A percentile compares a stretch with the other conserved stretches of the same genome.
Evolutionary conservation across 2,888 invertebrate genomes (phyloP).

Genomic region (Ormyrus rosae): DNA sequence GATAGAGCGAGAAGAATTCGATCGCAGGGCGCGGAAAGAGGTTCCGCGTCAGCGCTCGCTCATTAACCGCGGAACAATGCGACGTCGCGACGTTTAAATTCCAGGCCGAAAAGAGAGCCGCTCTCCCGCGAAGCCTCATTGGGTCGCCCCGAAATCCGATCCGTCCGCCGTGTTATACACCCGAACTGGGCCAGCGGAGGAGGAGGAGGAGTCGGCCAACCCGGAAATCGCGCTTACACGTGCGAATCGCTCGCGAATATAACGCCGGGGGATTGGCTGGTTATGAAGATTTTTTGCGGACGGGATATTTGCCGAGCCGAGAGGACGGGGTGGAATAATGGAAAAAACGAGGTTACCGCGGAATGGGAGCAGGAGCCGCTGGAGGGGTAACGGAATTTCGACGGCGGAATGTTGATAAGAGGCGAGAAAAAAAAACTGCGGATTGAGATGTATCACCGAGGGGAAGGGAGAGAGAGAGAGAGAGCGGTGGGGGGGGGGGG

Average conservation of each 20-base stretch:
- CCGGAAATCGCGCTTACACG: conserved; percentile 24
- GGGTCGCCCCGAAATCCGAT: conserved; percentile 37
- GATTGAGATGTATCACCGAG: no score
- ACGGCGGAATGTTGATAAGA: no score
- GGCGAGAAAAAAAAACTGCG: no score
- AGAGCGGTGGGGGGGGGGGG: no score
- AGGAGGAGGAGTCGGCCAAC: conserved; percentile 17
- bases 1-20: background rate
- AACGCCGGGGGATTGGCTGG: conserved; percentile 57
- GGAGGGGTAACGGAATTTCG: no score
- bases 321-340: background rate
- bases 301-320: conserved; percentile 17
- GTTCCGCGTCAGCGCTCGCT: conserved; percentile 33
- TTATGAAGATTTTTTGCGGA: conserved; percentile 61
- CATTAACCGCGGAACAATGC: conserved; percentile 51
- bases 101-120: background rate
- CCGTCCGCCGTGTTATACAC: background rate
- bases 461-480: no score
- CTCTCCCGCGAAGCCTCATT: background rate
- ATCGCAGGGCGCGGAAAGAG: background rate
- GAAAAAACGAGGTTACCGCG: conserved; percentile 19
- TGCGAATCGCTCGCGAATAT: background rate
- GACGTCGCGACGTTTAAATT: conserved; percentile 44
- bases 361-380: no score
- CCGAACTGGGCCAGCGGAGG: conserved; percentile 11